phyloP scores from a whole-genome alignment of 1,140 invertebrate genomes.

The Eciton burchellii region DNA sequence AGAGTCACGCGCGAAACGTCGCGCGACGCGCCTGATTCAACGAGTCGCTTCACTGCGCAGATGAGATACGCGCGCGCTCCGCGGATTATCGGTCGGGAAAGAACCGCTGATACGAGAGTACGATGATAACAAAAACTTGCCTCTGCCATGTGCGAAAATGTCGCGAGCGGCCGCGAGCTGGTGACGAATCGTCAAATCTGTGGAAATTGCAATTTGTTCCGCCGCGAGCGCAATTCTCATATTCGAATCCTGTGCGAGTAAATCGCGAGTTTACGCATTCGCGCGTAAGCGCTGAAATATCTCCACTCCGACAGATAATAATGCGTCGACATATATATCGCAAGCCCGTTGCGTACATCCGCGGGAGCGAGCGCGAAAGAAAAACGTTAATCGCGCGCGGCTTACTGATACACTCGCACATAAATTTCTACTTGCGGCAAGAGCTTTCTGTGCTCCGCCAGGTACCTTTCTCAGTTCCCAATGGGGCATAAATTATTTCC shows the following conservation, averaged over 20 bases:
- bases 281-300: neutral
- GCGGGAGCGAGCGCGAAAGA: constrained; percentile 10
- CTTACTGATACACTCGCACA: constrained; percentile 54
- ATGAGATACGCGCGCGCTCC: constrained; percentile 32
- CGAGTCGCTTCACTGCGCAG: constrained; percentile 7
- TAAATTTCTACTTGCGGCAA: constrained; percentile 61
- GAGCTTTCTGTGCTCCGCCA: constrained; percentile 48
- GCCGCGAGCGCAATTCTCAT: neutral
- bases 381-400: constrained; percentile 44
- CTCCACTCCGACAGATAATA: constrained; percentile 1
- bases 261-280: neutral
- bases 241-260: neutral
- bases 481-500: constrained; percentile 61
- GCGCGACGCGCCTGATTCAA: constrained; percentile 24
- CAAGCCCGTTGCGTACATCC: neutral
- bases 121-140: constrained; percentile 27
- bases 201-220: constrained; percentile 27
- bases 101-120: neutral
- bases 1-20: constrained; percentile 32
- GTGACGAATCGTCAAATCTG: constrained; percentile 29
- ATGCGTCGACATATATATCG: neutral
- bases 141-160: constrained; percentile 10
- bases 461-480: constrained; percentile 53
- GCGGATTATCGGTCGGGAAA: neutral
- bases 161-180: neutral